Evolutionary conservation across 92 coral and sea anemone genomes (phyloP).

Genomic region (Pocillopora meandrina): DNA sequence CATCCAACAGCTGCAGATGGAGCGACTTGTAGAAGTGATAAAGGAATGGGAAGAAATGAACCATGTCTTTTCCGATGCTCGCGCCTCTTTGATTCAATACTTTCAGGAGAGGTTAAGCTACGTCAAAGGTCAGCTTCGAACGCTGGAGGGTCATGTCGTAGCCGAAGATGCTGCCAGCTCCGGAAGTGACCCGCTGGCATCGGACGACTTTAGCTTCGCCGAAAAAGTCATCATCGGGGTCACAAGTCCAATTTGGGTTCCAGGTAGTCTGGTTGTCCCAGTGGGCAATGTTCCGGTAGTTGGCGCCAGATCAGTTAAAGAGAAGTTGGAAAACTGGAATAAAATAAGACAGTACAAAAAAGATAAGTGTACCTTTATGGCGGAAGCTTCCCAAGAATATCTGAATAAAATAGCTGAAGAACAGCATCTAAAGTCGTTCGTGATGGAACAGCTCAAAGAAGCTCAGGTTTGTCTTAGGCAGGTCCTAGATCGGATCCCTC

Average conservation of each 20-base stretch:
- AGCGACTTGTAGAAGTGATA: slow-evolving; percentile 9
- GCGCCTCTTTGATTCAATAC: slow-evolving; percentile 9
- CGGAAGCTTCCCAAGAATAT: not conserved
- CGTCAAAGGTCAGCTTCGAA: slow-evolving; percentile 17
- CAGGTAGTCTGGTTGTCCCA: slow-evolving; percentile 31
- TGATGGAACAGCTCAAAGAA: slow-evolving; percentile 28
- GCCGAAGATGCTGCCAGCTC: not conserved
- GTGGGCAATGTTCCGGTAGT: slow-evolving; percentile 26
- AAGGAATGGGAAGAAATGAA: slow-evolving; percentile 38
- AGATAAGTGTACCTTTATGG: slow-evolving; percentile 30
- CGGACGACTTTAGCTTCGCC: not conserved
- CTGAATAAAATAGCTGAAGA: not conserved
- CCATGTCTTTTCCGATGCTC: slow-evolving; percentile 24
- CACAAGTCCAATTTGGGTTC: slow-evolving; percentile 50
- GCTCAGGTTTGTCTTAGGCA: slow-evolving; percentile 15
- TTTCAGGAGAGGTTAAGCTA: slow-evolving; percentile 16
- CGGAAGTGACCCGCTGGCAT: not conserved
- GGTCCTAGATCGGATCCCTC: slow-evolving; percentile 35
- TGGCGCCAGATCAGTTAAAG: slow-evolving; percentile 13
- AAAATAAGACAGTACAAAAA: slow-evolving; percentile 1
- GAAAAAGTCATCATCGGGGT: slow-evolving; percentile 31
- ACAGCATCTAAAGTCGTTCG: not conserved
- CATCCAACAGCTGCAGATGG: not conserved
- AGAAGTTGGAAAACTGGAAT: slow-evolving; percentile 16
- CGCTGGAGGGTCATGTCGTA: not conserved